Evolutionary conservation across 2,113 vertebrate genomes (phyloP).

Genomic region (Isurus oxyrinchus): DNA sequence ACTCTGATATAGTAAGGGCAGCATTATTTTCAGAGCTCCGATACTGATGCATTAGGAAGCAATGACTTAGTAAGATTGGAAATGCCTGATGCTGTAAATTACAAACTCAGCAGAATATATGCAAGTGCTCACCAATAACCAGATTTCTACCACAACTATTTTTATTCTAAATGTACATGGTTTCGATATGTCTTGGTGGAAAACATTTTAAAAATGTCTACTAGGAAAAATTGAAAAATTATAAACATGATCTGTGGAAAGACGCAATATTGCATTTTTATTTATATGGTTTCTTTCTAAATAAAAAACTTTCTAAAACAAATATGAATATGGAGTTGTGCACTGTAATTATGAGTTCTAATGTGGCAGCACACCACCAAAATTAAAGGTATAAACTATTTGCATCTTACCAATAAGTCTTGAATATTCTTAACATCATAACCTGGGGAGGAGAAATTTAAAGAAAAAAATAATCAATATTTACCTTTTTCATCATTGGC

Average conservation of each 20-base stretch:
- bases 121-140: neutral
- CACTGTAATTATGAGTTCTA: neutral
- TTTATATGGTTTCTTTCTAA: constrained; percentile 1
- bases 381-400: neutral
- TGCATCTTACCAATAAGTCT: neutral
- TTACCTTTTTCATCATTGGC: neutral
- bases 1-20: neutral
- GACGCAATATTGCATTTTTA: neutral
- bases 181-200: neutral
- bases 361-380: neutral
- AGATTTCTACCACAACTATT: neutral
- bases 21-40: neutral
- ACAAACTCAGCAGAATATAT: neutral
- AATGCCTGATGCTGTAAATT: neutral
- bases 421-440: neutral
- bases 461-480: neutral
- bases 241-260: neutral
- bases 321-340: neutral
- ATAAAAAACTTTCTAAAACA: neutral
- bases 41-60: neutral
- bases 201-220: neutral
- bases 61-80: neutral
- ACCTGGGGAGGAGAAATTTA: neutral
- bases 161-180: neutral
- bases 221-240: neutral